phyloP scores from a whole-genome alignment of 2,113 vertebrate genomes.

The Leucoraja erinaceus region DNA sequence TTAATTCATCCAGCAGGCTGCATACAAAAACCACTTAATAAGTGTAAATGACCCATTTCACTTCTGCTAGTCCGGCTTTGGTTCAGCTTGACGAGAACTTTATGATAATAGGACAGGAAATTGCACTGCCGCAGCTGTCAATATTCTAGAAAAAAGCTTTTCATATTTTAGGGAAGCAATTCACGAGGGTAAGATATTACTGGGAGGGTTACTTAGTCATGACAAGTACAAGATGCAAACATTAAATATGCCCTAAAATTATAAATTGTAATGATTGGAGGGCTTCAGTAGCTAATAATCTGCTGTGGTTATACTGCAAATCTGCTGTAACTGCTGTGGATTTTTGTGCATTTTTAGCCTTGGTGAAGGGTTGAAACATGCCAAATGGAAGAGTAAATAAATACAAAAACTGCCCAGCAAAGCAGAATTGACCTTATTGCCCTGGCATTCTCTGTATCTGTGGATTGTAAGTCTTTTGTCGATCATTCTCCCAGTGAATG shows the following conservation, averaged over 20 bases:
- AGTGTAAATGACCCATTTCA: background rate
- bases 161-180: constrained; percentile 13
- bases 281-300: background rate
- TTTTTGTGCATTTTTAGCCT: background rate
- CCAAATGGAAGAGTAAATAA: background rate
- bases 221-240: background rate
- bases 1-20: background rate
- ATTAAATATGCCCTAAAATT: background rate
- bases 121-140: background rate
- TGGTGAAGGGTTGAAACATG: background rate
- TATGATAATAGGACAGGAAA: constrained; percentile 12
- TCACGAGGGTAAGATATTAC: background rate
- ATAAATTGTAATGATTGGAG: background rate
- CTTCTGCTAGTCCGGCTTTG: background rate
- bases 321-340: background rate
- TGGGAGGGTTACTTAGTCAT: background rate
- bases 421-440: background rate
- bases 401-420: background rate
- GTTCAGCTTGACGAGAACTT: background rate
- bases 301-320: background rate
- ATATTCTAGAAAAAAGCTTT: background rate
- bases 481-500: background rate
- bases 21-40: constrained; percentile 2
- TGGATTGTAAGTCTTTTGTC: background rate
- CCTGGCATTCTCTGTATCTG: background rate